phyloP scores from a whole-genome alignment of 2,113 vertebrate species.

The Mixornis gularis region DNA sequence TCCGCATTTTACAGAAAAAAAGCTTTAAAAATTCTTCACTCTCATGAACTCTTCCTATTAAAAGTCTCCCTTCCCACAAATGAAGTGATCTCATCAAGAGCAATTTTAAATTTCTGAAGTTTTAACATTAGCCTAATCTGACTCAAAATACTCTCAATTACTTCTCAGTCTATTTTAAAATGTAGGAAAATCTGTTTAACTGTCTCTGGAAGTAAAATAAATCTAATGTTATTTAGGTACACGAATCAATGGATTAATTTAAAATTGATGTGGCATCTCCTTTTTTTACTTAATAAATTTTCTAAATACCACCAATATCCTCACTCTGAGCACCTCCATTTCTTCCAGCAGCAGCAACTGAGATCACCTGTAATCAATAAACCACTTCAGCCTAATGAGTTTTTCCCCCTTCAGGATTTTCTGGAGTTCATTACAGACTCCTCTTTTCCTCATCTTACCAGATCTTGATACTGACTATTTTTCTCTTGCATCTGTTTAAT shows the following conservation, averaged over 20 bases:
- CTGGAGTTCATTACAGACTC: neutral
- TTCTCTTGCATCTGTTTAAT: neutral
- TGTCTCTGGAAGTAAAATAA: slow-evolving; percentile 3
- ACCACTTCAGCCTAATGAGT: neutral
- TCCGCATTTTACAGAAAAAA: neutral
- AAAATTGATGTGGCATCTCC: neutral
- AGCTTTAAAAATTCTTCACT: neutral
- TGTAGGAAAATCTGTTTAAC: neutral
- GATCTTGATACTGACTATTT: neutral
- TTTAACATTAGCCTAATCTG: neutral
- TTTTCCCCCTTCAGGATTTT: neutral
- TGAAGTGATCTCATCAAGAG: neutral
- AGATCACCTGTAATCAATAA: slow-evolving; percentile 1
- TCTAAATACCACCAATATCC: neutral
- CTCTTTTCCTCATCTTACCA: neutral
- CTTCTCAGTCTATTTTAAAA: slow-evolving; percentile 10
- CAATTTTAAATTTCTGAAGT: slow-evolving; percentile 7
- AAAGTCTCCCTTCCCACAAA: neutral
- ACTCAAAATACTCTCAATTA: slow-evolving; percentile 9
- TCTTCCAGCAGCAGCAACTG: neutral
- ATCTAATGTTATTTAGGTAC: neutral
- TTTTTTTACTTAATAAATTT: slow-evolving; percentile 20
- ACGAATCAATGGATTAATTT: neutral
- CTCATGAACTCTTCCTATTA: neutral
- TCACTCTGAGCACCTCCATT: neutral